These are phyloP conservation scores for Limnephilus marmoratus DNA, from an alignment of 2,888 invertebrate species.

Conservation along the genomic window DNA sequence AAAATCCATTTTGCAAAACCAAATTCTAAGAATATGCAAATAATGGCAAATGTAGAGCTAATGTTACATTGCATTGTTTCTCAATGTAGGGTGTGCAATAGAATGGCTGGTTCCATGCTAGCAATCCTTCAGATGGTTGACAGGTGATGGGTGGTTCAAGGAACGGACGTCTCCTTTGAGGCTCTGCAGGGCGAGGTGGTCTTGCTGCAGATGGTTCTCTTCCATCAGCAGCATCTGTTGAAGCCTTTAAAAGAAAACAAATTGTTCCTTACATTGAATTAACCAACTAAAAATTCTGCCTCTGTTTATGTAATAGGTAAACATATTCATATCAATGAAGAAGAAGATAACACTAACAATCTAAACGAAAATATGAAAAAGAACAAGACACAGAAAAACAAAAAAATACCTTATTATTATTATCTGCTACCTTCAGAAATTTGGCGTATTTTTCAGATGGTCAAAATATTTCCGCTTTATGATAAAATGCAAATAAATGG, in stretches of 20 bases:
- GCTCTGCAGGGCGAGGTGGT: slow-evolving; percentile 70
- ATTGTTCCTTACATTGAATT: neutral
- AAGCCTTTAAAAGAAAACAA: slow-evolving; percentile 26
- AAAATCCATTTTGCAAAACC: too few species aligned
- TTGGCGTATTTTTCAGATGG: too few species aligned
- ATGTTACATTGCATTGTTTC: neutral
- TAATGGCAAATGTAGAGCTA: neutral
- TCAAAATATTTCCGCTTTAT: too few species aligned
- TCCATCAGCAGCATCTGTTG: slow-evolving; percentile 64
- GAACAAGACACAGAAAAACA: too few species aligned
- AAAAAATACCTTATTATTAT: neutral
- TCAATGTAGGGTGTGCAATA: neutral
- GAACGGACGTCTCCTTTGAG: slow-evolving; percentile 72
- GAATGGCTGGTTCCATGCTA: neutral
- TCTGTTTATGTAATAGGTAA: neutral
- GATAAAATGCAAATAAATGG: too few species aligned
- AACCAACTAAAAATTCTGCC: neutral
- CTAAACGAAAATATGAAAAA: too few species aligned
- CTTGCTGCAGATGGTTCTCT: slow-evolving; percentile 67
- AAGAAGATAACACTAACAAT: too few species aligned
- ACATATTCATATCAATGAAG: neutral
- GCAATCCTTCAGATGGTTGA: neutral
- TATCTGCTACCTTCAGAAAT: too few species aligned
- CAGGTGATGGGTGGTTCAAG: neutral
- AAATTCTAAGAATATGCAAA: too few species aligned